Percentiles rank a stretch among this genome's conserved stretches.
These are phyloP conservation scores for Hydrotaea diabolus DNA, from an alignment of 2,888 invertebrate genomes.

Conservation along the genomic window DNA sequence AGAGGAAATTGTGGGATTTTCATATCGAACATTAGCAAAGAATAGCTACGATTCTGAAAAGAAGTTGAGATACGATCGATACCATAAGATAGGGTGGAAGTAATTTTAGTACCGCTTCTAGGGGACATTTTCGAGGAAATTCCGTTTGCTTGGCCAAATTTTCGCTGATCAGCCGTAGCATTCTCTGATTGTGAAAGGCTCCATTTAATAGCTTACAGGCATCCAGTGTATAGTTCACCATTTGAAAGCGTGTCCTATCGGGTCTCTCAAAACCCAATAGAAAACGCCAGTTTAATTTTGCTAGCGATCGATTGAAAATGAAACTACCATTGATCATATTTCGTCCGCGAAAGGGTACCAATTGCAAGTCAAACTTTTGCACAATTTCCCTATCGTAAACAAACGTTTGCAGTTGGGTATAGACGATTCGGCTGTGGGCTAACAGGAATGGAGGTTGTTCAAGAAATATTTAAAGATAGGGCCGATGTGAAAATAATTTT, in stretches of 20 bases:
- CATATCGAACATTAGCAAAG: background rate
- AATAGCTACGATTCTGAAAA: constrained; percentile 28
- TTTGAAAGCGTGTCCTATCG: constrained; percentile 18
- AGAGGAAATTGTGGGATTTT: constrained; percentile 23
- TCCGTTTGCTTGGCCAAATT: too few relatives aligned
- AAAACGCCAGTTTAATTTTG: background rate
- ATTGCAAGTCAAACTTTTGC: background rate
- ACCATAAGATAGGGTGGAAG: too few relatives aligned
- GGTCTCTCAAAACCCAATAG: constrained; percentile 33
- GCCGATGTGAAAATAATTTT: too few relatives aligned
- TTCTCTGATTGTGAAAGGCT: too few relatives aligned
- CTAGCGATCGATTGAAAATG: background rate
- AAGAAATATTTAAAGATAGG: background rate
- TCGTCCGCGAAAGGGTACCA: constrained; percentile 3
- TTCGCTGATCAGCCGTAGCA: too few relatives aligned
- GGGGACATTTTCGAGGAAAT: constrained; percentile 19
- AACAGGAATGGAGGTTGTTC: too few relatives aligned
- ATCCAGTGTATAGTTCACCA: background rate
- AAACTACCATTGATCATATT: constrained; percentile 31
- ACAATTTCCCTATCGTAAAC: constrained; percentile 17
- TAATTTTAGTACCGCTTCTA: constrained; percentile 43
- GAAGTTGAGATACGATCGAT: too few relatives aligned
- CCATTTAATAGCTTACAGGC: too few relatives aligned
- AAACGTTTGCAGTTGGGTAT: constrained; percentile 3
- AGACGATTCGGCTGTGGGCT: background rate